Percentiles rank a stretch among this genome's conserved stretches.
These are phyloP conservation scores for Macaria notata DNA, from an alignment of 2,888 invertebrate genomes.

Conservation along the genomic window DNA sequence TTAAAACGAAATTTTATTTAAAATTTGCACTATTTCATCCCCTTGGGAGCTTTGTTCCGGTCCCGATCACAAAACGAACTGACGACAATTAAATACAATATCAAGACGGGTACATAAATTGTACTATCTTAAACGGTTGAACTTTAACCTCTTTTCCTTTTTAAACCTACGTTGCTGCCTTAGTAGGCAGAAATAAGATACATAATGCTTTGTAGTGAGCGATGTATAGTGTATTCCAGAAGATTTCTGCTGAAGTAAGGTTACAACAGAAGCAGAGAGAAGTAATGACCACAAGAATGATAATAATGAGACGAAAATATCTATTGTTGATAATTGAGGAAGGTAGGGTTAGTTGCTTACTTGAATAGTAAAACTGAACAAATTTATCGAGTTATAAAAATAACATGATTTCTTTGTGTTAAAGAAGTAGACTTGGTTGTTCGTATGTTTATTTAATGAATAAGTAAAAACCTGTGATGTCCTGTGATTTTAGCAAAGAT, in stretches of 20 bases:
- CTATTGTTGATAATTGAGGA: conserved; percentile 33
- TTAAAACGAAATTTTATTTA: neutral
- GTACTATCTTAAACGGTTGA: conserved; percentile 29
- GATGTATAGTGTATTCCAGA: conserved; percentile 34
- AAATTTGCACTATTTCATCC: conserved; percentile 55
- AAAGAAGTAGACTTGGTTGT: too few species aligned
- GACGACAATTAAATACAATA: conserved; percentile 36
- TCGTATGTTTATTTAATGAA: too few species aligned
- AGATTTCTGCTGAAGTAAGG: conserved; percentile 25
- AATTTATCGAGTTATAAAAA: too few species aligned
- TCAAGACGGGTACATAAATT: conserved; percentile 19
- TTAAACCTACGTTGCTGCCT: conserved; percentile 37
- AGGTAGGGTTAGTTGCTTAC: neutral
- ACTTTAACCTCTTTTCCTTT: conserved; percentile 40
- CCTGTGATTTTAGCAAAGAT: too few species aligned
- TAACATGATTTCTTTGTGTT: too few species aligned
- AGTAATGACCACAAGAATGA: conserved; percentile 57
- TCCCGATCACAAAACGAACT: conserved; percentile 52
- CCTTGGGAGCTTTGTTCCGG: conserved; percentile 41
- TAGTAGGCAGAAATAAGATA: neutral
- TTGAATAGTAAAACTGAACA: too few species aligned
- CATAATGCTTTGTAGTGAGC: conserved; percentile 1
- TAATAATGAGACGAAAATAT: conserved; percentile 49
- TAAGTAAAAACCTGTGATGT: too few species aligned
- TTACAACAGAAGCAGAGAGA: conserved; percentile 28